Evolutionary conservation across 2,888 invertebrate species (phyloP).

Genomic region (Cheilosia pagana): DNA sequence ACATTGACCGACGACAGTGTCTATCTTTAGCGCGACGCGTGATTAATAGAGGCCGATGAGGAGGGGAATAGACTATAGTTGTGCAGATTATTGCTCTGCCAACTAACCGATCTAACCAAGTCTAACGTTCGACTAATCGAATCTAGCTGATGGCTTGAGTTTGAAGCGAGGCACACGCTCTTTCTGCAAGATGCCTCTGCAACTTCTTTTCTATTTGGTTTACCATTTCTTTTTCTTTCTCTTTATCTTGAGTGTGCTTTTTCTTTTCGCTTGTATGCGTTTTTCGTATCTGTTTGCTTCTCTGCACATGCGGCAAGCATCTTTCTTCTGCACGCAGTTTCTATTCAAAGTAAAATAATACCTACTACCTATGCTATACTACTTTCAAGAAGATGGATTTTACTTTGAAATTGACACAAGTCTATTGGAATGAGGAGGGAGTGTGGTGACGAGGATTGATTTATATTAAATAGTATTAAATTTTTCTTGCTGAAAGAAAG

Average conservation of each 20-base stretch:
- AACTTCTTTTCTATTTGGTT: slow-evolving; percentile 38
- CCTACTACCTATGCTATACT: slow-evolving; percentile 28
- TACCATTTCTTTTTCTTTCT: slow-evolving; percentile 61
- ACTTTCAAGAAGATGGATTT: slow-evolving; percentile 36
- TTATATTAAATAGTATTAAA: slow-evolving; percentile 29
- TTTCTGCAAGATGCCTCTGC: slow-evolving; percentile 46
- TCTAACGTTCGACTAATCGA: slow-evolving; percentile 75
- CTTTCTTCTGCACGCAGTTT: slow-evolving; percentile 52
- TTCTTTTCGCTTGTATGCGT: slow-evolving; percentile 25
- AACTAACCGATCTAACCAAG: slow-evolving; percentile 67
- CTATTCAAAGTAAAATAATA: slow-evolving; percentile 54
- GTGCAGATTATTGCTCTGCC: slow-evolving; percentile 24
- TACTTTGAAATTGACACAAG: slow-evolving; percentile 23
- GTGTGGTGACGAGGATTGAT: slow-evolving; percentile 19
- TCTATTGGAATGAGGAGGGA: not conserved
- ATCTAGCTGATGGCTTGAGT: slow-evolving; percentile 60
- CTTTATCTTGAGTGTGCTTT: slow-evolving; percentile 36
- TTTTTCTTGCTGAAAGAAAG: slow-evolving; percentile 36
- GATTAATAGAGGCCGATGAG: not conserved
- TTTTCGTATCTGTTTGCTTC: slow-evolving; percentile 38
- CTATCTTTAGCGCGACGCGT: slow-evolving; percentile 24
- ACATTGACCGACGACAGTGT: slow-evolving; percentile 24
- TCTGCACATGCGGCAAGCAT: slow-evolving; percentile 48
- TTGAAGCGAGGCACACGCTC: slow-evolving; percentile 53
- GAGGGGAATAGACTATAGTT: not conserved